A percentile compares a stretch with the other conserved stretches of the same genome.
phyloP scores from a whole-genome alignment of 1,140 invertebrate species.

The Cardiocondyla obscurior region DNA sequence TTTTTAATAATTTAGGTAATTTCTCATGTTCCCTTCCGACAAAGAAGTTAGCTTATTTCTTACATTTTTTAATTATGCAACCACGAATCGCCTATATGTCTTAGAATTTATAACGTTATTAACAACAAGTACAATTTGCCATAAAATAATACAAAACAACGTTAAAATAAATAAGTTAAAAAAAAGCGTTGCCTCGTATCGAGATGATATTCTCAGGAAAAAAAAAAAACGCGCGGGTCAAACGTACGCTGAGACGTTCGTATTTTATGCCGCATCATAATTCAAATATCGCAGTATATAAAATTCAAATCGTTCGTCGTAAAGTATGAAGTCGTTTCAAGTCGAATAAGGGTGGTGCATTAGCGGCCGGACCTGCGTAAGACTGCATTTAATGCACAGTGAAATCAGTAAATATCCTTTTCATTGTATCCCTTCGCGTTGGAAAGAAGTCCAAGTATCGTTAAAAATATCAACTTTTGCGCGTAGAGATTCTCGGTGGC shows the following conservation, averaged over 20 bases:
- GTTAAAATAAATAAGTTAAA: constrained; percentile 4
- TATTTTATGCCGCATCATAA: constrained; percentile 59
- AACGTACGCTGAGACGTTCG: neutral
- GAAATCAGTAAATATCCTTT: constrained; percentile 49
- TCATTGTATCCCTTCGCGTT: constrained; percentile 25
- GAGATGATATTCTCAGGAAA: constrained; percentile 20
- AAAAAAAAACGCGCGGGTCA: constrained; percentile 8
- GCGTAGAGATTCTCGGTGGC: neutral
- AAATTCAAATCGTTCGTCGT: constrained; percentile 64
- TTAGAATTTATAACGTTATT: neutral
- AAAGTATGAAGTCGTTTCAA: constrained; percentile 65
- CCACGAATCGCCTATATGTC: neutral
- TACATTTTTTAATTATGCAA: neutral
- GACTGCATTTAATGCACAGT: constrained; percentile 50
- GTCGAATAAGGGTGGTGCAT: constrained; percentile 57
- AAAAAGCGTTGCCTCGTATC: neutral
- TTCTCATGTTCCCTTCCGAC: neutral
- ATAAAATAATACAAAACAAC: neutral
- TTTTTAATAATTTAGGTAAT: neutral
- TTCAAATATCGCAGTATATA: constrained; percentile 65
- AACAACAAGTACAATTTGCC: neutral
- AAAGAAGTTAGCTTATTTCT: neutral
- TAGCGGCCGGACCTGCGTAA: constrained; percentile 43
- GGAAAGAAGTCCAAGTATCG: constrained; percentile 32
- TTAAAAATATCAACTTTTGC: constrained; percentile 36